Evolutionary conservation across 2,113 vertebrate genomes (phyloP).

Genomic region (Ia io): DNA sequence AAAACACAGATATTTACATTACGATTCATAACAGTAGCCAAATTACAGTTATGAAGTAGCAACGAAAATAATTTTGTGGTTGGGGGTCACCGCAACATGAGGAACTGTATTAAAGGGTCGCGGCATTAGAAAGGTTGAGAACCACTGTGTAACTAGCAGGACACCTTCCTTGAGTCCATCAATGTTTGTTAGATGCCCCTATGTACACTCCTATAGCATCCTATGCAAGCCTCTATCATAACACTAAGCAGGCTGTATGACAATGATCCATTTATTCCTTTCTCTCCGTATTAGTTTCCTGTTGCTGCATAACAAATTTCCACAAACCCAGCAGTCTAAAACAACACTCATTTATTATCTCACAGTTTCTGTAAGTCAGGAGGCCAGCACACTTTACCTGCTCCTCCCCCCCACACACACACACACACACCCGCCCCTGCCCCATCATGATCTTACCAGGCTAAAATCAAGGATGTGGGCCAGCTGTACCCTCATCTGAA

Average conservation of each 20-base stretch:
- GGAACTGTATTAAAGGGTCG: no score
- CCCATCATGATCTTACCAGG: neutral
- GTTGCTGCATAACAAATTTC: neutral
- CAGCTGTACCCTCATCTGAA: neutral
- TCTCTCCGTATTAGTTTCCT: neutral
- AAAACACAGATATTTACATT: no score
- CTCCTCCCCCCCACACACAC: rapidly evolving
- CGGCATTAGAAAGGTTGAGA: no score
- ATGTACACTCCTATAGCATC: neutral
- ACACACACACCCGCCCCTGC: rapidly evolving
- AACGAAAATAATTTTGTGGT: no score
- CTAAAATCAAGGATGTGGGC: neutral
- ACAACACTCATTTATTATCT: neutral
- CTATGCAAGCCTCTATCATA: neutral
- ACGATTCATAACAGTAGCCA: no score
- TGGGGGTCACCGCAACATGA: no score
- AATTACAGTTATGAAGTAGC: no score
- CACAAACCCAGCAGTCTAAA: neutral
- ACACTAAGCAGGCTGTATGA: neutral
- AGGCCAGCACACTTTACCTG: neutral
- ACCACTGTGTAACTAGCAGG: neutral
- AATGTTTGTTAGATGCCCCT: neutral
- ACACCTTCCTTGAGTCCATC: neutral
- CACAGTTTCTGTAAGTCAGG: neutral
- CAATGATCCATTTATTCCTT: neutral